Conservation (phyloP, 2,797 vertebrate genomes). For the Platalea minor region DNA sequence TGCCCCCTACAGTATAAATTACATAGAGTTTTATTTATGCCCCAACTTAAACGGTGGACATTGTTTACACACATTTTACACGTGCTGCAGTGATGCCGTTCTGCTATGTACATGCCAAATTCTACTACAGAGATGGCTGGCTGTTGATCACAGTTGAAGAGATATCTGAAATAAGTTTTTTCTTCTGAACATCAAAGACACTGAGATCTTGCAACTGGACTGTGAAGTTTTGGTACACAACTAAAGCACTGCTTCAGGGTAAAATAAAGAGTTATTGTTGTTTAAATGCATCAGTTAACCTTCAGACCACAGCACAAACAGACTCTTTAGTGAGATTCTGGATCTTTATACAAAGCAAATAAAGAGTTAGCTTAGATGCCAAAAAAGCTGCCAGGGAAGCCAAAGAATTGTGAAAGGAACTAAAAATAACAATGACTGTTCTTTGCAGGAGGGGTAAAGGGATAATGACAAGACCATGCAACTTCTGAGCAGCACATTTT, state of each 20-base stretch:
- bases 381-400: background rate
- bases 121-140: background rate
- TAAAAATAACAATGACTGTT: background rate
- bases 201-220: background rate
- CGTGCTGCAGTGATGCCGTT: rapidly evolving
- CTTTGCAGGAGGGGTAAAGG: background rate
- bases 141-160: background rate
- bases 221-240: background rate
- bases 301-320: background rate
- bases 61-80: background rate
- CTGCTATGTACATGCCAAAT: background rate
- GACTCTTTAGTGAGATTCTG: background rate
- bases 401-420: background rate
- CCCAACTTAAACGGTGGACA: background rate
- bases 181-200: background rate
- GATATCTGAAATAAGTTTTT: background rate
- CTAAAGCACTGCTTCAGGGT: background rate
- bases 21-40: background rate
- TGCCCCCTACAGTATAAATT: background rate
- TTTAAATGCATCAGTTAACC: background rate
- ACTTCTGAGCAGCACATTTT: background rate
- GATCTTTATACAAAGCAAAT: background rate
- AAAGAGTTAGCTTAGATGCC: background rate
- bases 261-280: background rate
- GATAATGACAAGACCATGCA: background rate